Evolutionary conservation across 2,888 invertebrate genomes (phyloP).

Genomic region (Cheilosia vernalis): DNA sequence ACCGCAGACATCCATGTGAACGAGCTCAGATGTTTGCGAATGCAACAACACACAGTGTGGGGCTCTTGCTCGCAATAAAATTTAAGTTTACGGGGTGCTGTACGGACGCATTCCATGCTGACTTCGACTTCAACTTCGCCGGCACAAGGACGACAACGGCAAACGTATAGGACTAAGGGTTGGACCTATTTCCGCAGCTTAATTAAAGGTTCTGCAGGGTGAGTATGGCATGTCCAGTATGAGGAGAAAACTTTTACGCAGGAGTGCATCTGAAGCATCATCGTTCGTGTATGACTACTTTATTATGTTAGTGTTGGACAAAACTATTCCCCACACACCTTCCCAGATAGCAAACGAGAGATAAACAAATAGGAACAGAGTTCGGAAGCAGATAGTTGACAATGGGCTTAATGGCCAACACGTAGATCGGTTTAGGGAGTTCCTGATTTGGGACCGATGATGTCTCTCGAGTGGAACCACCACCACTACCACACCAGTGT

Average conservation of each 20-base stretch:
- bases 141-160: neutral
- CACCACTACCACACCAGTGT: neutral
- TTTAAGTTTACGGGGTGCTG: slow-evolving; percentile 25
- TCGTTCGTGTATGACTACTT: slow-evolving; percentile 73
- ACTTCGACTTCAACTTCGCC: neutral
- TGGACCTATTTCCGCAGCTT: slow-evolving; percentile 57
- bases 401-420: slow-evolving; percentile 69
- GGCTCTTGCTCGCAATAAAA: slow-evolving; percentile 38
- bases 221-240: neutral
- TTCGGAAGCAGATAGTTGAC: slow-evolving; percentile 67
- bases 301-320: slow-evolving; percentile 60
- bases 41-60: slow-evolving; percentile 45
- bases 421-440: slow-evolving; percentile 57
- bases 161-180: neutral
- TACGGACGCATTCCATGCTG: slow-evolving; percentile 20
- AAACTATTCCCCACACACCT: neutral
- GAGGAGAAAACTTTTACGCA: slow-evolving; percentile 61
- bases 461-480: slow-evolving; percentile 24
- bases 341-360: slow-evolving; percentile 57
- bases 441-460: neutral
- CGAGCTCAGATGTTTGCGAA: slow-evolving; percentile 50
- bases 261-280: slow-evolving; percentile 71
- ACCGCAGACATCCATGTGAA: slow-evolving; percentile 41
- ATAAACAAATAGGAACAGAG: slow-evolving; percentile 66
- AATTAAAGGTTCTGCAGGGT: slow-evolving; percentile 64